phyloP scores from a whole-genome alignment of 2,113 vertebrate genomes.

The Lanius collurio region DNA sequence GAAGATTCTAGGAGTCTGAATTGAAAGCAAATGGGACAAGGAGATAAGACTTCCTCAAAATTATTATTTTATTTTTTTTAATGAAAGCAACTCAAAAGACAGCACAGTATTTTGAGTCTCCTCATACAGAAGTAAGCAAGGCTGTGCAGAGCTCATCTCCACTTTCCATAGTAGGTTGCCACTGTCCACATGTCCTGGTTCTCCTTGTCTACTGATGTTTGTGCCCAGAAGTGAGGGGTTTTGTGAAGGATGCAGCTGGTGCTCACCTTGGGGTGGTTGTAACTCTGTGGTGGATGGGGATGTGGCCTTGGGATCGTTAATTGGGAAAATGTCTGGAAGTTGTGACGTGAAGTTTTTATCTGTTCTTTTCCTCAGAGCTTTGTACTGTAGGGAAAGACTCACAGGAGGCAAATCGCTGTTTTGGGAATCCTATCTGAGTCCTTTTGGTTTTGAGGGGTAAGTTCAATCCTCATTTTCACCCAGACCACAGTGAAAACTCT shows the following conservation, averaged over 20 bases:
- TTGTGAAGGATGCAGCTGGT: neutral
- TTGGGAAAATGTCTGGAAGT: neutral
- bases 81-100: neutral
- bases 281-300: neutral
- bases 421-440: neutral
- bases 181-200: neutral
- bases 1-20: neutral
- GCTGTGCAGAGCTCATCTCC: neutral
- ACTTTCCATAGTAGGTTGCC: rapidly evolving
- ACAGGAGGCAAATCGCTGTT: neutral
- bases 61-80: rapidly evolving
- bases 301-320: neutral
- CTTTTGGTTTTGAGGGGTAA: neutral
- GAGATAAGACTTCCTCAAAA: neutral
- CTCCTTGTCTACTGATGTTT: neutral
- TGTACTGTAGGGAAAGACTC: neutral
- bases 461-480: neutral
- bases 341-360: neutral
- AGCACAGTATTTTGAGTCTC: neutral
- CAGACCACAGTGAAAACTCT: neutral
- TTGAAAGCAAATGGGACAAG: neutral
- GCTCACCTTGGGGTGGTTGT: neutral
- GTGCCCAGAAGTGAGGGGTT: neutral
- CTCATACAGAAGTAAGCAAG: neutral
- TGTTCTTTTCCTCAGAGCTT: neutral